These are phyloP conservation scores for Carapus acus DNA, from an alignment of 2,797 vertebrate genomes.

Conservation along the genomic window DNA sequence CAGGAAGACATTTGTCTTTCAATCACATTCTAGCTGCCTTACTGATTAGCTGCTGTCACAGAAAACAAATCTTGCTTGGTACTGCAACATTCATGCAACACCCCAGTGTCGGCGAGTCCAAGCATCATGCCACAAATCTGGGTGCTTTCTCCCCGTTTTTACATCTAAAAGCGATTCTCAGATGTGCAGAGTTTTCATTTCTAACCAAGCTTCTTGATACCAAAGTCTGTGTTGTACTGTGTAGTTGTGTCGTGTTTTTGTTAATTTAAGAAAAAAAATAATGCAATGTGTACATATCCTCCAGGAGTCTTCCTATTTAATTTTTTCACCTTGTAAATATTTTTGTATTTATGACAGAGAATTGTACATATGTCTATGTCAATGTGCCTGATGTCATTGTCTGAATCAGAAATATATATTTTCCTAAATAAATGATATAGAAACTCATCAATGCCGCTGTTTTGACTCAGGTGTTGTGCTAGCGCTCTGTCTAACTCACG, in stretches of 20 bases:
- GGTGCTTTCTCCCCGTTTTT: conserved; percentile 12
- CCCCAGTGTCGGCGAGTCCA: neutral
- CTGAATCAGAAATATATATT: conserved; percentile 74
- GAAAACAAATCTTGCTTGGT: neutral
- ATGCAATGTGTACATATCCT: conserved; percentile 73
- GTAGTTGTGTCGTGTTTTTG: conserved; percentile 41
- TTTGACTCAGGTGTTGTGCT: conserved; percentile 1
- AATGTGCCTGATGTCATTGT: conserved; percentile 52
- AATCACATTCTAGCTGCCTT: conserved; percentile 26
- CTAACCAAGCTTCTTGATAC: conserved; percentile 52
- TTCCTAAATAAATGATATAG: conserved; percentile 69
- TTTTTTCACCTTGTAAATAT: conserved; percentile 68
- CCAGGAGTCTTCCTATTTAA: conserved; percentile 71
- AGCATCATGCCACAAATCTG: conserved; percentile 7
- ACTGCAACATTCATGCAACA: conserved; percentile 39
- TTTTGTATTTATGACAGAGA: conserved; percentile 76
- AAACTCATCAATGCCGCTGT: conserved; percentile 24
- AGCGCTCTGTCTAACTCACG: neutral
- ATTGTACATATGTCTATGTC: conserved; percentile 74
- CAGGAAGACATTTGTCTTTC: conserved; percentile 33
- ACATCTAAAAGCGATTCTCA: conserved; percentile 10
- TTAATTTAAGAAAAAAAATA: conserved; percentile 70
- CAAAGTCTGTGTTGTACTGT: conserved; percentile 60
- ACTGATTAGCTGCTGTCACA: conserved; percentile 21
- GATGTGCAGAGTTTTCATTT: conserved; percentile 27